These are phyloP conservation scores for Irena cyanogastra DNA, from an alignment of 2,113 vertebrate species.

Conservation along the genomic window DNA sequence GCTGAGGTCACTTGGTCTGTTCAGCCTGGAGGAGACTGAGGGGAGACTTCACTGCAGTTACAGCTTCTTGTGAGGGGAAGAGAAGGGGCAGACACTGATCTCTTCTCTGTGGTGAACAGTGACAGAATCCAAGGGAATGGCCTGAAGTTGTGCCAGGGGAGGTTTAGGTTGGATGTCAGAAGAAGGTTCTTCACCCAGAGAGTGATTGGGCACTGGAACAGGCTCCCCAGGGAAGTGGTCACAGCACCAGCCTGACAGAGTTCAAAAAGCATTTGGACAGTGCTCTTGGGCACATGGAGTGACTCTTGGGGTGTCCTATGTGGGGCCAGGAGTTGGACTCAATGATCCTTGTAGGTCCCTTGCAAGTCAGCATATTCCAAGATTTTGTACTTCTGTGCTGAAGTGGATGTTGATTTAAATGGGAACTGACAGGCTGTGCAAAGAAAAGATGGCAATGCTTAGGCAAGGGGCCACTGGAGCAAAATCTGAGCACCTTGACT, in stretches of 20 bases:
- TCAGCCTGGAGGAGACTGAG: not conserved
- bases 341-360: not conserved
- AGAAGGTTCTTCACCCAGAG: accelerated
- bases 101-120: not conserved
- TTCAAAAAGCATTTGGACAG: accelerated
- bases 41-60: not conserved
- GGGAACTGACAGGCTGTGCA: not conserved
- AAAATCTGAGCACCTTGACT: not conserved
- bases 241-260: not conserved
- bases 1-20: not conserved
- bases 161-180: accelerated
- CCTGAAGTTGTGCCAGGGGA: not conserved
- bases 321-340: accelerated
- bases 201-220: no score
- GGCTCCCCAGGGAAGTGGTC: not conserved
- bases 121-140: accelerated
- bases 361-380: not conserved
- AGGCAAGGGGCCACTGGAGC: not conserved
- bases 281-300: accelerated
- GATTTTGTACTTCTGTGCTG: not conserved
- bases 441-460: not conserved
- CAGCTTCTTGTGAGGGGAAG: not conserved
- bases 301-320: not conserved
- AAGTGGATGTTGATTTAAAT: not conserved
- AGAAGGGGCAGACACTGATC: not conserved